These are phyloP conservation scores for Corythaixoides concolor DNA, from an alignment of 2,113 vertebrate species.

Conservation along the genomic window DNA sequence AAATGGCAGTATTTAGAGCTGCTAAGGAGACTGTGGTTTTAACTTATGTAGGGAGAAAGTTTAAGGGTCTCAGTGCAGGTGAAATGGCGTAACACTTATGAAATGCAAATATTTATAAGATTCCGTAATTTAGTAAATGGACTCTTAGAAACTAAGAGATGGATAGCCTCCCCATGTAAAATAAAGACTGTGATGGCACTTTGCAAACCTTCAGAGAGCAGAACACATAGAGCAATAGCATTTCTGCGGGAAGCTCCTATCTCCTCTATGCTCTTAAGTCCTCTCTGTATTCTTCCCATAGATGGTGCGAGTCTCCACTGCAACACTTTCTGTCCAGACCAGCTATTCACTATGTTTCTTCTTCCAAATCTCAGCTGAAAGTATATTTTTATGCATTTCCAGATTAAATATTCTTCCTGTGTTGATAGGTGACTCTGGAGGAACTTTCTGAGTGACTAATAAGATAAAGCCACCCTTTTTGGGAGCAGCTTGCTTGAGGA, in stretches of 20 bases:
- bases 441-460: background rate
- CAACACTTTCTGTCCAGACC: accelerated
- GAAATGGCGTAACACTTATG: background rate
- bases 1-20: background rate
- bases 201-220: background rate
- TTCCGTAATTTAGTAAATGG: background rate
- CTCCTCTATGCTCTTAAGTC: background rate
- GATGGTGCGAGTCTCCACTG: accelerated
- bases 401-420: background rate
- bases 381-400: background rate
- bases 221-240: accelerated
- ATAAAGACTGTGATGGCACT: background rate
- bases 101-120: background rate
- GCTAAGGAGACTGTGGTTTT: background rate
- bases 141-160: background rate
- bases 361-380: background rate
- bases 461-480: background rate
- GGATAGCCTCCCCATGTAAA: background rate
- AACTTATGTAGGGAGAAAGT: background rate
- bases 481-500: background rate
- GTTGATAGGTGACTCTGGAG: background rate
- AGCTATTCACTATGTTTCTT: background rate
- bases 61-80: background rate
- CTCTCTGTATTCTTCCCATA: background rate
- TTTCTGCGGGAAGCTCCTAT: background rate